phyloP scores from a whole-genome alignment of 2,888 invertebrate species.

The Ormyrus rosae region DNA sequence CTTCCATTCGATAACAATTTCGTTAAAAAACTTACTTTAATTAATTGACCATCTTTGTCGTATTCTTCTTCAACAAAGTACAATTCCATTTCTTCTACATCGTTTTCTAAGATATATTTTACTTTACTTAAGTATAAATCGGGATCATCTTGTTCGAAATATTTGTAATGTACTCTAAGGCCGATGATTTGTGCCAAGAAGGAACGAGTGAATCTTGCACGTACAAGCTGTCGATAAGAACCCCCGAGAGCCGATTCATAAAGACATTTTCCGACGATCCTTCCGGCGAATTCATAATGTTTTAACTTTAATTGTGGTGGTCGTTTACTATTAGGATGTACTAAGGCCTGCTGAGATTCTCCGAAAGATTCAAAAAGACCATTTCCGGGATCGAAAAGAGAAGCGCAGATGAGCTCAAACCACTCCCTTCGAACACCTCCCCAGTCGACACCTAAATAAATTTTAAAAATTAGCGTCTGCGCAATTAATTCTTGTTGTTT shows the following conservation, averaged over 20 bases:
- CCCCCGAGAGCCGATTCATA: slow-evolving; percentile 95
- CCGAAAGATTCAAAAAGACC: slow-evolving; percentile 91
- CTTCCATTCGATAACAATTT: too few relatives aligned
- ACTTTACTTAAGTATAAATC: slow-evolving; percentile 95
- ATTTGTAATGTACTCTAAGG: slow-evolving; percentile 94
- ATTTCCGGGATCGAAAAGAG: slow-evolving; percentile 89
- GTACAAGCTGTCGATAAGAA: slow-evolving; percentile 91
- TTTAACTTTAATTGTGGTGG: slow-evolving; percentile 87
- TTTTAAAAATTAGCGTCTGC: too few relatives aligned
- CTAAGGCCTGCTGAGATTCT: slow-evolving; percentile 90
- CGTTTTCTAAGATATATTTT: slow-evolving; percentile 93
- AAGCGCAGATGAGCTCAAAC: slow-evolving; percentile 93
- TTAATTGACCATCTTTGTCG: slow-evolving; percentile 85
- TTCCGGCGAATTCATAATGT: slow-evolving; percentile 95
- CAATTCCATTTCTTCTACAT: slow-evolving; percentile 90
- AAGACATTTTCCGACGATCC: slow-evolving; percentile 95
- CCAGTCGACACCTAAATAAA: slow-evolving; percentile 88
- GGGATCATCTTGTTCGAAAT: slow-evolving; percentile 97
- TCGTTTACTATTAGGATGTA: slow-evolving; percentile 92
- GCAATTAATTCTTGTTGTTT: too few relatives aligned
- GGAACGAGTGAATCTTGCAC: slow-evolving; percentile 92
- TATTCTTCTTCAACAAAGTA: slow-evolving; percentile 94
- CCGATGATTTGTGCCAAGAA: slow-evolving; percentile 97
- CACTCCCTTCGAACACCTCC: slow-evolving; percentile 95
- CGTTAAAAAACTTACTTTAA: slow-evolving; percentile 77